These are phyloP conservation scores for Chesias legatella DNA, from an alignment of 2,888 invertebrate species.

Conservation along the genomic window DNA sequence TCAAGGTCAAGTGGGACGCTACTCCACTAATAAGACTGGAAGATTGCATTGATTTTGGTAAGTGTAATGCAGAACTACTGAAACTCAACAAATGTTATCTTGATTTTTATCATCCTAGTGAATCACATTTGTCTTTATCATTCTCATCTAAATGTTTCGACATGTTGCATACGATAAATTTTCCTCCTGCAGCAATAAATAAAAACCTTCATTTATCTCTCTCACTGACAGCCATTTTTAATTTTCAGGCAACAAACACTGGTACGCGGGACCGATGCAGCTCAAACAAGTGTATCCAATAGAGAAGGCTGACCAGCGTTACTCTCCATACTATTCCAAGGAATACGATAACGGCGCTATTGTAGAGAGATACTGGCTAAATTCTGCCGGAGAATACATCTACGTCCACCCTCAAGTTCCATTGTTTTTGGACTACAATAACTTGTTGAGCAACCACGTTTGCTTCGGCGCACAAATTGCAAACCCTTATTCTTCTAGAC, in stretches of 20 bases:
- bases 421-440: slow-evolving; percentile 86
- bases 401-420: slow-evolving; percentile 83
- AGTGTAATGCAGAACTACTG: background rate
- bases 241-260: slow-evolving; percentile 69
- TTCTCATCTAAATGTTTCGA: too few species aligned
- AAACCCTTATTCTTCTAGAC: slow-evolving; percentile 72
- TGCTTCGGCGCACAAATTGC: slow-evolving; percentile 80
- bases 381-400: slow-evolving; percentile 84
- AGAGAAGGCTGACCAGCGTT: slow-evolving; percentile 70
- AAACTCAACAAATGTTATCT: too few species aligned
- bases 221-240: too few species aligned
- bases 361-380: slow-evolving; percentile 86
- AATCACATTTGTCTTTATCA: too few species aligned
- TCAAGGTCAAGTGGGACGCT: slow-evolving; percentile 60
- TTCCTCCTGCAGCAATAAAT: too few species aligned
- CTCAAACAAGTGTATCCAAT: slow-evolving; percentile 82
- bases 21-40: slow-evolving; percentile 49
- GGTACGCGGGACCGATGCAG: slow-evolving; percentile 86
- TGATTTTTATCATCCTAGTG: too few species aligned
- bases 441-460: slow-evolving; percentile 68
- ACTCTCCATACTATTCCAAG: slow-evolving; percentile 78
- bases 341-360: slow-evolving; percentile 79
- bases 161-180: too few species aligned
- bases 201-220: too few species aligned
- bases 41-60: slow-evolving; percentile 75